Conservation (phyloP, 2,797 vertebrate species). For the Petrocephalus sullivani region DNA sequence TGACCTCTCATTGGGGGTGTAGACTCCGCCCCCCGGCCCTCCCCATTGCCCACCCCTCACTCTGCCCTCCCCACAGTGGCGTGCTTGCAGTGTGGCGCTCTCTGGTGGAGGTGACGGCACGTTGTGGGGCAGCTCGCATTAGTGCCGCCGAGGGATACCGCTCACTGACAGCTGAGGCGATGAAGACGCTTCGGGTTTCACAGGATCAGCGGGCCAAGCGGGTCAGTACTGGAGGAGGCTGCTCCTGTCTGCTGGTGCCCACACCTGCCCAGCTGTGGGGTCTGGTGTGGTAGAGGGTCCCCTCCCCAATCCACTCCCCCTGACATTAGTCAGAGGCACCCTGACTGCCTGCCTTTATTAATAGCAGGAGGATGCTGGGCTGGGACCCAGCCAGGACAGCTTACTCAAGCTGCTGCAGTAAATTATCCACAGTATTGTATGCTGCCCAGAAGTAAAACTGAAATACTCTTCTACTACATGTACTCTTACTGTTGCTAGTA, state of each 20-base stretch:
- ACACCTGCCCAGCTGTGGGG: not conserved
- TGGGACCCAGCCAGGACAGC: not conserved
- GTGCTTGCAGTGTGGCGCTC: slow-evolving; percentile 71
- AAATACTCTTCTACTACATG: not conserved
- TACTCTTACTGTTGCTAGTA: not conserved
- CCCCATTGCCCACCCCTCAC: not conserved
- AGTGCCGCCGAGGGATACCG: slow-evolving; percentile 67
- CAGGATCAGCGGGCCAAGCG: slow-evolving; percentile 73
- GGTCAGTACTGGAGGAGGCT: slow-evolving; percentile 48
- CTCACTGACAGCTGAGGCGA: slow-evolving; percentile 50
- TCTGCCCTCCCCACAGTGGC: slow-evolving; percentile 50
- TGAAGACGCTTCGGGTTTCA: slow-evolving; percentile 60
- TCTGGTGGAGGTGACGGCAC: slow-evolving; percentile 68
- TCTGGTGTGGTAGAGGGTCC: not conserved
- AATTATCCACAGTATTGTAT: not conserved
- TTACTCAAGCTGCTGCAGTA: not conserved
- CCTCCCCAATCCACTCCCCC: not conserved
- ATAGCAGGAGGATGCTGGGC: not conserved
- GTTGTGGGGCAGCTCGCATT: slow-evolving; percentile 61
- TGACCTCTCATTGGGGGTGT: not conserved
- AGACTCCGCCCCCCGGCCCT: not conserved
- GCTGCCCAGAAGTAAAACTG: not conserved
- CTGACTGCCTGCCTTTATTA: not conserved
- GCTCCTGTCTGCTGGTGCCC: not conserved
- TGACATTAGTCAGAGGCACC: not conserved